Base-by-base conservation (phyloP, 2,797 vertebrate species). In the Lophius americanus region DNA sequence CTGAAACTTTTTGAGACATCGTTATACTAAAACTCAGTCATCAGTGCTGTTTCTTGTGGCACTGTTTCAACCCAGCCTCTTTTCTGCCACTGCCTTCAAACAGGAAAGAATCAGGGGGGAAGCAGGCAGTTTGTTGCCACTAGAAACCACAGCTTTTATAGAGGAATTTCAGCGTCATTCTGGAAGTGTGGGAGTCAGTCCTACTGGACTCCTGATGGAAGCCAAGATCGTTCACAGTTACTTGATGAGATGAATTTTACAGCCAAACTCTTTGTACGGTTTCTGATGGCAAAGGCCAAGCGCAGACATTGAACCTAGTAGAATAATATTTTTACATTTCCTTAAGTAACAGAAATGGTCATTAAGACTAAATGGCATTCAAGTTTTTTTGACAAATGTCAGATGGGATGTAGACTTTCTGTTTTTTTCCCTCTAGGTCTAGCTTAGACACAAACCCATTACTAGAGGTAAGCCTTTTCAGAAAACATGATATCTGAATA, bases 111-210 rank as follows among this genome's bases (percentile, higher is more conserved):
- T 75, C 81, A 72, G 70, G 82, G 66, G 23, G 62, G 77, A 88
- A 79, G 70, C 74, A 71, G 73, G 81, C 78, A 85, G 76, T 83
- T 43, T 2, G 87, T 90, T 90, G 89, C 87, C 75, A 84, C 47
- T 67, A 71, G 86, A 88, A 85, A 90, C 89, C 70, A 69, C 75
- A 87, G 87, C 71, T 82, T 87, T 85, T 81, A 71, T 47, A 75
- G 71, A 88, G 85, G 86, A 90, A 91, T 90, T 86, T 75, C 85
- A 88, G 86, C 81, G 85, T 89, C 76, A 67, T 75, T 81, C 75
- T 83, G 61, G 46, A 64, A 67, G 74, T 77, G 85, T 85, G 83
- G 84, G 79, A 85, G 83, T 84, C 54, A 52, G 69, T 60, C 44
- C 67, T 53, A 63, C 60, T 64, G 50, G 51, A 64, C 58, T 23